A percentile compares a stretch with the other conserved stretches of the same genome.
Conservation (phyloP, 2,113 vertebrate genomes). For the Chunga burmeisteri region DNA sequence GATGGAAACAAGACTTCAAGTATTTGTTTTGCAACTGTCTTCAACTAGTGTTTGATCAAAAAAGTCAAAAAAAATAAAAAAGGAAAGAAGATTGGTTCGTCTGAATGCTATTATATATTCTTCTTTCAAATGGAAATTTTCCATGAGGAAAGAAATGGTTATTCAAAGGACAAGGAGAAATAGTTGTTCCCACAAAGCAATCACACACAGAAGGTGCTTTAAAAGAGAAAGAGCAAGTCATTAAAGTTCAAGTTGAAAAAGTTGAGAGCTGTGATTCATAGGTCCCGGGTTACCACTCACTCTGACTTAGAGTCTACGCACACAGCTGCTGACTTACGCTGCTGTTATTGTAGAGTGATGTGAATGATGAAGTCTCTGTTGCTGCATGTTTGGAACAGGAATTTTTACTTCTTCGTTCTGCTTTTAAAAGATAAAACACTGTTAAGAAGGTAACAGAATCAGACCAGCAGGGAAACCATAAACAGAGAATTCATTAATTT, state of each 20-base stretch:
- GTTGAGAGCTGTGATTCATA: neutral
- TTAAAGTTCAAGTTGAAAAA: neutral
- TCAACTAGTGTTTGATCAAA: neutral
- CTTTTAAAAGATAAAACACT: neutral
- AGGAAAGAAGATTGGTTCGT: neutral
- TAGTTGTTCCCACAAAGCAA: neutral
- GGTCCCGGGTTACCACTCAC: neutral
- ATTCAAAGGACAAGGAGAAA: neutral
- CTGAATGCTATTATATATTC: neutral
- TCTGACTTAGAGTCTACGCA: neutral
- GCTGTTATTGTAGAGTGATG: neutral
- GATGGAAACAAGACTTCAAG: neutral
- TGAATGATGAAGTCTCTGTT: neutral
- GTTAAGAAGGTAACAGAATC: neutral
- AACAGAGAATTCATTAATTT: neutral
- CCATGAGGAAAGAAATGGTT: neutral
- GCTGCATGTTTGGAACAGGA: neutral
- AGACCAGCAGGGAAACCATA: neutral
- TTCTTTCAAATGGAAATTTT: neutral
- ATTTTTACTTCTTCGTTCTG: neutral
- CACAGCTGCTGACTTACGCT: neutral
- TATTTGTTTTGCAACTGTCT: neutral
- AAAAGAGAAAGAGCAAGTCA: neutral
- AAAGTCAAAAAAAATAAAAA: accelerated
- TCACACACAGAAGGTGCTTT: neutral